Base-by-base conservation (phyloP, 2,797 vertebrate species). In the Bradypodion pumilum region DNA sequence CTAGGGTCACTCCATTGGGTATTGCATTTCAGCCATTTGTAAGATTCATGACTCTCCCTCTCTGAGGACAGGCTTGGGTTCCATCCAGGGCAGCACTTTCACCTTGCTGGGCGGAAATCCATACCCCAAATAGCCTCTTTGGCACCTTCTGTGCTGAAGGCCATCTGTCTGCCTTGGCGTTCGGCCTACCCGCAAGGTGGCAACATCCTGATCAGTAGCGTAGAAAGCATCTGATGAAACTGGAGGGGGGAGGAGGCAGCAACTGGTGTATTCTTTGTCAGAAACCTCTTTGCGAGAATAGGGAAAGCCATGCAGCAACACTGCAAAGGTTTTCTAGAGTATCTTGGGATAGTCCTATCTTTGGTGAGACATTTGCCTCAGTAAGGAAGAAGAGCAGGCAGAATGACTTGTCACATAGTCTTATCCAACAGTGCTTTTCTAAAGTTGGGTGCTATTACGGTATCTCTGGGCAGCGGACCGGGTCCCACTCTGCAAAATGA, bases 201-300 rank as follows among this genome's bases (percentile, higher is more conserved):
- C 0, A 27, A 59, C 0, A 0, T 62, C 6, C 68, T 0, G 0
- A 70, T 29, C 49, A 75, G 0, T 0, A 73, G 66, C 35, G n/a
- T 7, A n/a, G 4, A 78, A 49, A 78, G 40, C 66, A 46, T 78
- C 56, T 77, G n/a, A 77, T 59, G 73, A 76, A 66, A 56, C 32
- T 40, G 16, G 32, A 62, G 63, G 9, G 49, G 21, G n/a, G 49
- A 40, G 49, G 25, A 68, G 7, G 81, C 29, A 25, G 35, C 35
- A 44, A 44, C 13, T 44, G 15, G 60, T 21, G 4, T 66, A 65
- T 73, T 25, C 15, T 74, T 23, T 37, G 52, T 21, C 52, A 32
- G 37, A 23, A 60, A 69, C 19, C 29, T 7, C n/a, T 60, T 37
- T 10, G 29, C 65, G 42, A 35, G n/a, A 56, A 44, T 4, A 32